These are phyloP conservation scores for Leptinotarsa tumamoca DNA, from an alignment of 2,888 invertebrate species.

Conservation along the genomic window DNA sequence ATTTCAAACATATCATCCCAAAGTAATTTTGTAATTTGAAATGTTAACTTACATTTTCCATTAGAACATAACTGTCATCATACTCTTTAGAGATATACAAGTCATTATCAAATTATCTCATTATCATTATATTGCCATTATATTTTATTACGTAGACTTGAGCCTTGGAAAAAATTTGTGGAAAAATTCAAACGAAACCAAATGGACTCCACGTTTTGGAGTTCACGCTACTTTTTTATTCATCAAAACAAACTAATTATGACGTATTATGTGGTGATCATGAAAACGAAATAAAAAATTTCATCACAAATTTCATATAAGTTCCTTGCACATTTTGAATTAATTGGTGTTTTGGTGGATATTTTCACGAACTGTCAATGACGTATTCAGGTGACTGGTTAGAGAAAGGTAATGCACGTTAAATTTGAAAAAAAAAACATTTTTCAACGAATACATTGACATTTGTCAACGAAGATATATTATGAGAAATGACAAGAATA, in stretches of 20 bases:
- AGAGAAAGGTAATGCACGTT: too few relatives aligned
- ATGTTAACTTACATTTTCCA: constrained; percentile 2
- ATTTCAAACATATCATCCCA: neutral
- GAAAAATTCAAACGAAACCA: neutral
- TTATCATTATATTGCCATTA: constrained; percentile 4
- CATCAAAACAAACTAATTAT: neutral
- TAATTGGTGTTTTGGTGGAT: too few relatives aligned
- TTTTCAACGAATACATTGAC: too few relatives aligned
- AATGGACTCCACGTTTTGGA: neutral
- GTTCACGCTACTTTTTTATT: too few relatives aligned
- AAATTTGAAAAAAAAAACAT: too few relatives aligned
- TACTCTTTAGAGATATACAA: neutral
- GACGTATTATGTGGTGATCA: neutral
- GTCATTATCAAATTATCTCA: constrained; percentile 10
- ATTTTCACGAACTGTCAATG: too few relatives aligned
- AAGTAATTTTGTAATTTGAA: neutral
- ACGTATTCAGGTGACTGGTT: too few relatives aligned
- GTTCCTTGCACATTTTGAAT: too few relatives aligned
- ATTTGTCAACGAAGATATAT: too few relatives aligned
- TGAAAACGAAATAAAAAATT: too few relatives aligned
- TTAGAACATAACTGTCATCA: constrained; percentile 1
- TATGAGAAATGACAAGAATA: too few relatives aligned
- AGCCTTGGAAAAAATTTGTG: neutral
- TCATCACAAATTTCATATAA: too few relatives aligned
- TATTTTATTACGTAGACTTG: neutral